Base-by-base conservation (phyloP, 2,888 invertebrate species). In the Bellardia pandia region DNA sequence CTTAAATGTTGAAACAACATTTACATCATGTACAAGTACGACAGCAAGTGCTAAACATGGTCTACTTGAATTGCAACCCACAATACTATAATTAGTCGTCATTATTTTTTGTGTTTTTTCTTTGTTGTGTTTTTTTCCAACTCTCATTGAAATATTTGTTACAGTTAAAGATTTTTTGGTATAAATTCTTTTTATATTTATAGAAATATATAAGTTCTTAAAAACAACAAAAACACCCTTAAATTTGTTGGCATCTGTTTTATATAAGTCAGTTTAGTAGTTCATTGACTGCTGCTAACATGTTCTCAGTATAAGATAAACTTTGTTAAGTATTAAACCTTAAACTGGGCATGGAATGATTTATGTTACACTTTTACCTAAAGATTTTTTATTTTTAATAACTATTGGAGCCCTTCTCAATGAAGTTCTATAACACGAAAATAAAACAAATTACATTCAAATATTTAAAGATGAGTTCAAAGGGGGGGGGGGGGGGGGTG, bases 1-100 rank as follows among this genome's bases (percentile, higher is more conserved):
- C 85, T 77, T 87, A 87, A 82, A 87, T 75, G 87, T 82, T 69
- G 6, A 87, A 85, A 85, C 85, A 85, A 87, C 81, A 87, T 85
- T 85, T 82, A 82, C 62, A 81, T 80, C 40, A 66, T 68, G 80
- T 76, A 45, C 69, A 51, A 68, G 42, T 79, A 53, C 53, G 58
- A 79, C 51, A 51, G 56, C 80, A 86, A 68, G 64, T 53, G 51
- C 58, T 66, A 69, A 84, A 80, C 79, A 72, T 84, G 86, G 75
- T 83, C 53, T 75, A 87, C 85, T 82, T 87, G 81, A 82, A 78
- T 76, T 64, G 77, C 85, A 82, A 78, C 87, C 87, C 78, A 87
- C 87, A 85, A 87, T 66, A 82, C 87, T 85, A 82, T 75, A 87
- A 85, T 81, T 75, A 87, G 85, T 56, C 30, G 16, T 74, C 40